Evolutionary conservation across 1,140 invertebrate species (phyloP).

Genomic region (Listronotus bonariensis): DNA sequence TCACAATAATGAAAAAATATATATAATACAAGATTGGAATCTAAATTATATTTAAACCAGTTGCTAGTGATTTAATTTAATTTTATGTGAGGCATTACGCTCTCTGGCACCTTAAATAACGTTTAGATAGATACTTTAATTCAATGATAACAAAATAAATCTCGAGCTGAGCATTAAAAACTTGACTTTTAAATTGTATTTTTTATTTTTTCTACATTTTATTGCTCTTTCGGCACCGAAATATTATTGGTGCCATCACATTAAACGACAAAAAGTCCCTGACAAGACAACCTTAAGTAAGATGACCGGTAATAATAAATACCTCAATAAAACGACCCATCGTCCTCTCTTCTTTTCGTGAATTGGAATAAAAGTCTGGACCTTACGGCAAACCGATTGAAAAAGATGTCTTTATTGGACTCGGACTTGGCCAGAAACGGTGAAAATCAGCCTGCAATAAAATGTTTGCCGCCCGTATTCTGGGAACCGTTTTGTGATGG

Average conservation of each 20-base stretch:
- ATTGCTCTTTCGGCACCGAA: slow-evolving; percentile 8
- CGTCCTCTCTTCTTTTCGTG: too few relatives aligned
- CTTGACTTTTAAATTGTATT: background rate
- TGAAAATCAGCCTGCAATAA: slow-evolving; percentile 6
- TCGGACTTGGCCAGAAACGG: background rate
- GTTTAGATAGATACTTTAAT: too few relatives aligned
- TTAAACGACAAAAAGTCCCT: background rate
- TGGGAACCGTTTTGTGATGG: too few relatives aligned
- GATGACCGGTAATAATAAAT: slow-evolving; percentile 7
- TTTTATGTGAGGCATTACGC: too few relatives aligned
- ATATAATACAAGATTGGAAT: too few relatives aligned
- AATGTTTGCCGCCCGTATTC: background rate
- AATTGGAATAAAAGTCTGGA: too few relatives aligned
- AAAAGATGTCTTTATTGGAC: slow-evolving; percentile 7
- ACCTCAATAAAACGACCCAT: slow-evolving; percentile 5
- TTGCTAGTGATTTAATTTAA: too few relatives aligned
- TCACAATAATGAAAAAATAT: too few relatives aligned
- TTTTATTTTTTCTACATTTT: slow-evolving; percentile 1
- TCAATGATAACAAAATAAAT: too few relatives aligned
- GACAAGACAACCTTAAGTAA: slow-evolving; percentile 6
- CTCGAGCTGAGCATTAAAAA: too few relatives aligned
- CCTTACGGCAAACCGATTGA: background rate
- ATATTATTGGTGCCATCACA: slow-evolving; percentile 2
- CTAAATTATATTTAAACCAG: too few relatives aligned
- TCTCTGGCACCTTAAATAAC: too few relatives aligned